phyloP scores from a whole-genome alignment of 2,797 vertebrate genomes.

The Enteromius viviparus region DNA sequence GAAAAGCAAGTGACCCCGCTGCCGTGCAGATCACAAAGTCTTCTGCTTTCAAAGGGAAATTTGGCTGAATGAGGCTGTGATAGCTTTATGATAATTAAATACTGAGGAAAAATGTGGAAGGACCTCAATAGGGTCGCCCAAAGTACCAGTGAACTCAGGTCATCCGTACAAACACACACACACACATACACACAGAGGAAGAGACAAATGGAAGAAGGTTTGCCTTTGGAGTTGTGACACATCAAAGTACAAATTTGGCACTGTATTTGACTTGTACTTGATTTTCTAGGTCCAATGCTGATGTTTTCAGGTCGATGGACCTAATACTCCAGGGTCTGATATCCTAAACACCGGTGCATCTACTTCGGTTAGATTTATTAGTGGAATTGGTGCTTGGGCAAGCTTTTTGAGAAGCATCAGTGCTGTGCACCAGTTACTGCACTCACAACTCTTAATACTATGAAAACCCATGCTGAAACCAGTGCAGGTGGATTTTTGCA shows the following conservation, averaged over 20 bases:
- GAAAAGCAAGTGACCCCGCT: conserved; percentile 6
- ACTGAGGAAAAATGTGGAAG: conserved; percentile 18
- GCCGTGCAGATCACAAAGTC: conserved; percentile 13
- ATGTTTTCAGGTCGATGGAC: conserved; percentile 1
- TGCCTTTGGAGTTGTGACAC: conserved; percentile 15
- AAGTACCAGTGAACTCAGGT: conserved; percentile 25
- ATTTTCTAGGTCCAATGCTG: conserved; percentile 4
- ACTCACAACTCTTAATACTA: conserved; percentile 23
- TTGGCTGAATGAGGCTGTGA: conserved; percentile 25
- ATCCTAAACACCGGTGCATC: conserved; percentile 1
- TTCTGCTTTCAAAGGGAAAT: conserved; percentile 4
- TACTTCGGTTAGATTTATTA: neutral
- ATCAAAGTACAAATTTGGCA: conserved; percentile 35
- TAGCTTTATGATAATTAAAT: conserved; percentile 13
- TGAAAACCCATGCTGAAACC: conserved; percentile 20
- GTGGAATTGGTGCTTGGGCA: neutral
- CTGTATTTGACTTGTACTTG: conserved; percentile 12
- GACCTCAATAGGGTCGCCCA: neutral
- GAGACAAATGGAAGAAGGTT: conserved; percentile 6
- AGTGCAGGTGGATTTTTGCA: conserved; percentile 25
- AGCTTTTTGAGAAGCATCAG: neutral
- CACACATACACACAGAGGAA: conserved; percentile 32
- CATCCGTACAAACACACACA: conserved; percentile 27
- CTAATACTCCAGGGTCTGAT: conserved; percentile 27
- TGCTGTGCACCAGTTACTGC: neutral